A percentile compares a stretch with the other conserved stretches of the same genome.
Evolutionary conservation across 2,888 invertebrate genomes (phyloP).

Genomic region (Glyphotaelius pellucidus): DNA sequence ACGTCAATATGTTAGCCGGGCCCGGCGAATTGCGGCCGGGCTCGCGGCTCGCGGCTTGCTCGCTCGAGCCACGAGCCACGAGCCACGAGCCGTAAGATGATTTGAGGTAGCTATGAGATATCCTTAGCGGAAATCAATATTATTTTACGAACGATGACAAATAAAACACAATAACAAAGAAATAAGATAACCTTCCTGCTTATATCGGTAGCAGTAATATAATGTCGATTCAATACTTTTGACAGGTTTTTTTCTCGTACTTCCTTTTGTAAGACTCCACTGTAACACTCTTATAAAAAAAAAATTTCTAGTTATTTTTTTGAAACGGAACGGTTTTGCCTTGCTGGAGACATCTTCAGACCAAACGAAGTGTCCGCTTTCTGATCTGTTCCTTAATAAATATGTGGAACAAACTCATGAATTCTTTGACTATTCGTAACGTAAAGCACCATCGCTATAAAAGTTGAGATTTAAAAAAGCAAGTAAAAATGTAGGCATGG

Average conservation of each 20-base stretch:
- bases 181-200: neutral
- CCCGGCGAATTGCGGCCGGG: neutral
- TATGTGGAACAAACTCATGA: neutral
- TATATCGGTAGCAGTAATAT: neutral
- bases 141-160: neutral
- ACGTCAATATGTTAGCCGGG: slow-evolving; percentile 16
- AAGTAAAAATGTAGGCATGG: too few relatives aligned
- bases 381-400: neutral
- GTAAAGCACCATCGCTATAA: too few relatives aligned
- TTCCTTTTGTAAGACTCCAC: neutral
- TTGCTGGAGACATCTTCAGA: neutral
- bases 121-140: neutral
- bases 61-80: neutral
- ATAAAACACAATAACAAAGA: neutral
- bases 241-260: neutral
- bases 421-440: neutral
- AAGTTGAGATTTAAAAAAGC: neutral
- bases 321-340: too few relatives aligned
- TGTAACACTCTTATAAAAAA: neutral
- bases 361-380: neutral
- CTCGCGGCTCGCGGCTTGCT: neutral
- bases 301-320: neutral
- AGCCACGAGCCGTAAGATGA: neutral
- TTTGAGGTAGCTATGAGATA: neutral
- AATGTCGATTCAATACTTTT: neutral